Conservation (phyloP, 2,797 vertebrate species). For the Diglossa cyanea region DNA sequence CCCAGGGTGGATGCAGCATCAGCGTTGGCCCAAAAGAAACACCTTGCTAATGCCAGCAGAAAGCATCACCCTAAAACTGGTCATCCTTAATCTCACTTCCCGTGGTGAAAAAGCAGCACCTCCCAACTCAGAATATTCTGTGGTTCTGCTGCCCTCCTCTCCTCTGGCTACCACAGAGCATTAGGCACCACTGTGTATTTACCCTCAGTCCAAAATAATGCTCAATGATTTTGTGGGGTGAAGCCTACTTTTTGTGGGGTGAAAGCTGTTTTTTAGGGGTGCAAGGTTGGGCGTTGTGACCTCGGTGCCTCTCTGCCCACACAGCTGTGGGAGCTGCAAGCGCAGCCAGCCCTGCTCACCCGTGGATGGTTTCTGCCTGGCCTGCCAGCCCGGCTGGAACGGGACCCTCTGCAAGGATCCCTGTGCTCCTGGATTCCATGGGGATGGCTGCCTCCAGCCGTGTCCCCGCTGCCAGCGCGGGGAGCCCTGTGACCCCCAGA, state of each 20-base stretch:
- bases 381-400: conserved; percentile 88
- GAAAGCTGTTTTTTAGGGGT: background rate
- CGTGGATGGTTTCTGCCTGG: conserved; percentile 81
- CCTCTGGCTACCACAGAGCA: background rate
- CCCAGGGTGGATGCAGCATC: background rate
- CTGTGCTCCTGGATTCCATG: conserved; percentile 80
- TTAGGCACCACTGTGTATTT: fast-evolving
- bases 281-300: fast-evolving
- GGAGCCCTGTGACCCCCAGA: conserved; percentile 81
- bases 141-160: background rate
- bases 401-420: conserved; percentile 83
- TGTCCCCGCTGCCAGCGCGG: conserved; percentile 82
- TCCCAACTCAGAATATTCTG: background rate
- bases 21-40: background rate
- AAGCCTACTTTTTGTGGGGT: background rate
- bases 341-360: conserved; percentile 77
- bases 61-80: background rate
- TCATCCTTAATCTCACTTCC: fast-evolving
- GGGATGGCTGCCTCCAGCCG: conserved; percentile 77
- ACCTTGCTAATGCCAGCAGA: fast-evolving
- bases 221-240: fast-evolving
- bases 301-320: background rate
- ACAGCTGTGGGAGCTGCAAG: conserved; percentile 60
- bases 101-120: background rate
- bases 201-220: fast-evolving